Percentiles rank a stretch among this genome's conserved stretches.
These are phyloP conservation scores for Rhizoglyphus robini DNA, from an alignment of 1,140 invertebrate genomes.

Conservation along the genomic window DNA sequence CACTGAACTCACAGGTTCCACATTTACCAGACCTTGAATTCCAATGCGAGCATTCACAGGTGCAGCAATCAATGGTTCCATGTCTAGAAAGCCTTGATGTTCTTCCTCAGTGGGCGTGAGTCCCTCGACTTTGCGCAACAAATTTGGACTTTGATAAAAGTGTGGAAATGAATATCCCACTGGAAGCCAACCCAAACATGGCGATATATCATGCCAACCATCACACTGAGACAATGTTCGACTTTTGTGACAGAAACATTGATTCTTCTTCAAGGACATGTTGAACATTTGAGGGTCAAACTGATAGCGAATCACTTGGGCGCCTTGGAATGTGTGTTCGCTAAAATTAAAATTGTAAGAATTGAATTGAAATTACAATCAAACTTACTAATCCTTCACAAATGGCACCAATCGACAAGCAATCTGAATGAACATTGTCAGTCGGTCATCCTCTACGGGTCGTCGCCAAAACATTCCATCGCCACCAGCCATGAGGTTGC, in stretches of 20 bases:
- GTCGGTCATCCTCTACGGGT: not conserved
- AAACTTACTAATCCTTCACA: not conserved
- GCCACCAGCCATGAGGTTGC: not conserved
- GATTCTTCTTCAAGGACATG: not conserved
- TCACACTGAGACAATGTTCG: not conserved
- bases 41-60: not conserved
- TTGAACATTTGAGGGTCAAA: constrained; percentile 2
- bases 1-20: not conserved
- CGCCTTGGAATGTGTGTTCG: no score
- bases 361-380: not conserved
- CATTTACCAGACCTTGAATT: not conserved
- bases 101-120: not conserved
- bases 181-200: not conserved
- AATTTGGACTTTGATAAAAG: not conserved
- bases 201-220: not conserved
- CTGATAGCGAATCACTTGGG: not conserved
- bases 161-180: not conserved
- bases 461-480: constrained; percentile 3
- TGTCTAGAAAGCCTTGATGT: not conserved
- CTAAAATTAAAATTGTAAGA: no score
- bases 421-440: not conserved
- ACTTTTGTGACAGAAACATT: not conserved
- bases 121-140: not conserved
- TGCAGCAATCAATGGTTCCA: not conserved
- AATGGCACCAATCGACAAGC: not conserved